Evolutionary conservation across 2,888 invertebrate species (phyloP), one percentile per base, ranked within the genome.

Genomic region (Panzeria rudis): DNA sequence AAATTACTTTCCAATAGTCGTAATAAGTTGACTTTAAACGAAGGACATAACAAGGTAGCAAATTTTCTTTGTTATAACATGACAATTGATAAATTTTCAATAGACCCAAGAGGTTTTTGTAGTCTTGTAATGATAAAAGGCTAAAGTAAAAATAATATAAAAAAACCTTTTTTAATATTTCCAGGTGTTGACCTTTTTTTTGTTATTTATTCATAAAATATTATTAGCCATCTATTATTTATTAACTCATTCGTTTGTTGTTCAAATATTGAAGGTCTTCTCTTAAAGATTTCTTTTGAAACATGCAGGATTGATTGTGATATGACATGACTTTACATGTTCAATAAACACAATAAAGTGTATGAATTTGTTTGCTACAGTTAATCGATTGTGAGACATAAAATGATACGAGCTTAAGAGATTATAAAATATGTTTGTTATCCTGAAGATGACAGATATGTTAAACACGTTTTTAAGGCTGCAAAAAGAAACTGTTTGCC

Each of bases 21-120:
- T 66, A 32, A 32, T 61, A 15, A 6, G 20, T 17, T 61, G 38
- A 23, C 15, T 56, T 68, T 35, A 52, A 62, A 38, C 44, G 25
- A 41, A 35, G 52, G 29, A 29, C 38, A 25, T 8, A 20, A 8
- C 3, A 59, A 13, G 64, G 23, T 35, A 11, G 7, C 11, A 50
- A 29, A 38, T 50, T 20, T 66, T 23, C 29, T 56, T 47, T 56
- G 66, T 56, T 77, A 77, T 23, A 56, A 56, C 35, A 44, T 54
- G 64, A 64, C 64, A 76, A 76, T 76, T 54, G 64, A 25, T 38
- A 62, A 52, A 50, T 61, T 61, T 25, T 11, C 47, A 41, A 50
- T 64, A 44, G 20, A 15, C 38, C 38, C 50, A 17, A 7, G 50
- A 17, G 9, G 50, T 20, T 20, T 20, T 17, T 50, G 50, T 9